Conservation (phyloP, 2,113 vertebrate genomes). For the Clinocottus analis region DNA sequence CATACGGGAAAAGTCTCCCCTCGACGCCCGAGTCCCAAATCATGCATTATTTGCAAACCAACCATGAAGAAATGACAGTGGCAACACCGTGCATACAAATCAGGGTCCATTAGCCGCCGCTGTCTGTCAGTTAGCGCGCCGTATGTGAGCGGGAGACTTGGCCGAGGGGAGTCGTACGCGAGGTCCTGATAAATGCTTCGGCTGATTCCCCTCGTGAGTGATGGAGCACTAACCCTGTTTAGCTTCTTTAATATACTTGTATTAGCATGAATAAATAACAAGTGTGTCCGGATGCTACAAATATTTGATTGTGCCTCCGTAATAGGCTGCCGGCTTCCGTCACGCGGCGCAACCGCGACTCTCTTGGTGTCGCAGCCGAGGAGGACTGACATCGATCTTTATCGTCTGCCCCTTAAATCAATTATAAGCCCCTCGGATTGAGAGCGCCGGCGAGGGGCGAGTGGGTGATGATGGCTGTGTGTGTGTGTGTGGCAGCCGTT, state of each 20-base stretch:
- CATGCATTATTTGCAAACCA: conserved; percentile 77
- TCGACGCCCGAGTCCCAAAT: conserved; percentile 62
- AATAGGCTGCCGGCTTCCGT: conserved; percentile 93
- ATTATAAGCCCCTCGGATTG: conserved; percentile 82
- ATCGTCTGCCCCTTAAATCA: conserved; percentile 89
- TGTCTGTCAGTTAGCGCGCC: conserved; percentile 72
- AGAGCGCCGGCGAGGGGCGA: conserved; percentile 55
- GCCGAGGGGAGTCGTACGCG: conserved; percentile 67
- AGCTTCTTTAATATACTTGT: conserved; percentile 99
- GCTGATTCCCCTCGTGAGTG: conserved; percentile 95
- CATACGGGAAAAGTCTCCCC: conserved; percentile 30
- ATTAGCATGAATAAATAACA: conserved; percentile 99
- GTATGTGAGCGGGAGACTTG: conserved; percentile 48
- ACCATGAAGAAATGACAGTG: conserved; percentile 74
- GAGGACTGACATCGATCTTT: conserved; percentile 91
- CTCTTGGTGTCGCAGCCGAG: conserved; percentile 91
- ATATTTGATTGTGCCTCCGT: conserved; percentile 98
- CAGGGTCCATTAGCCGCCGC: conserved; percentile 71
- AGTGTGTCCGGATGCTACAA: conserved; percentile 91
- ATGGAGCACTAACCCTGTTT: conserved; percentile 95
- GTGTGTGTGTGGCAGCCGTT: conserved; percentile 30
- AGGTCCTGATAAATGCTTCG: conserved; percentile 92
- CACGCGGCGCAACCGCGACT: conserved; percentile 90
- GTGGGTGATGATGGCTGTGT: conserved; percentile 44
- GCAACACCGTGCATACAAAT: conserved; percentile 69